Evolutionary conservation across 2,113 vertebrate genomes (phyloP).

Genomic region (Coracopsis vasa): DNA sequence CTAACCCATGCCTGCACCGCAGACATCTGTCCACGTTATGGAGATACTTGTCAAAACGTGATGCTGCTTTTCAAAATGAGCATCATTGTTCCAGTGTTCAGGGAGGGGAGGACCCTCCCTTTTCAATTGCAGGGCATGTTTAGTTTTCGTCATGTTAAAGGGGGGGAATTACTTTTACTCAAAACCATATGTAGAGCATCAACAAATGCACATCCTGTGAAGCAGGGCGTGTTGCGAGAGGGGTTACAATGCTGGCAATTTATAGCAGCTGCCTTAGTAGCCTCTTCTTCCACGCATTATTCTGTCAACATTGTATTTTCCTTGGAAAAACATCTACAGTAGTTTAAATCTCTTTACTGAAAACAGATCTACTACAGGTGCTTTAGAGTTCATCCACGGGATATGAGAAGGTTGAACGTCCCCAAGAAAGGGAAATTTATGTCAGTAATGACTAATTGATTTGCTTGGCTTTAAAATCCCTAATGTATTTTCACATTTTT

Average conservation of each 20-base stretch:
- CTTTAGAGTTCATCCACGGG: constrained; percentile 76
- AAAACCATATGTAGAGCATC: constrained; percentile 68
- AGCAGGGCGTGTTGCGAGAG: constrained; percentile 31
- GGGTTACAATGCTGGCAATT: constrained; percentile 74
- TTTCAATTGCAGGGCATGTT: background rate
- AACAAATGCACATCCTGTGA: constrained; percentile 63
- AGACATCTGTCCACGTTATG: background rate
- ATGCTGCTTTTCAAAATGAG: background rate
- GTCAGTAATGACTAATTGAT: constrained; percentile 75
- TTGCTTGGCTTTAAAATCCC: constrained; percentile 70
- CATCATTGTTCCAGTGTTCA: background rate
- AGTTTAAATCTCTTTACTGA: constrained; percentile 74
- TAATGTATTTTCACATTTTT: constrained; percentile 61
- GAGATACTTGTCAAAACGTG: background rate
- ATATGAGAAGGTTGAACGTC: constrained; percentile 71
- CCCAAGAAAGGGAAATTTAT: constrained; percentile 71
- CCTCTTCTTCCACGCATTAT: constrained; percentile 73
- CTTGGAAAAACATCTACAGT: constrained; percentile 76
- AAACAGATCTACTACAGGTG: constrained; percentile 77
- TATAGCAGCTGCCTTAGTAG: constrained; percentile 72
- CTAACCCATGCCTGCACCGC: fast-evolving
- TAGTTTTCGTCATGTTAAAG: constrained; percentile 12
- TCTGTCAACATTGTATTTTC: constrained; percentile 80
- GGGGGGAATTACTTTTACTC: constrained; percentile 39
- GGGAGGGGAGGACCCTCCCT: background rate